These are phyloP conservation scores for Xenopus laevis DNA, from an alignment of 2,113 vertebrate genomes.

Conservation along the genomic window DNA sequence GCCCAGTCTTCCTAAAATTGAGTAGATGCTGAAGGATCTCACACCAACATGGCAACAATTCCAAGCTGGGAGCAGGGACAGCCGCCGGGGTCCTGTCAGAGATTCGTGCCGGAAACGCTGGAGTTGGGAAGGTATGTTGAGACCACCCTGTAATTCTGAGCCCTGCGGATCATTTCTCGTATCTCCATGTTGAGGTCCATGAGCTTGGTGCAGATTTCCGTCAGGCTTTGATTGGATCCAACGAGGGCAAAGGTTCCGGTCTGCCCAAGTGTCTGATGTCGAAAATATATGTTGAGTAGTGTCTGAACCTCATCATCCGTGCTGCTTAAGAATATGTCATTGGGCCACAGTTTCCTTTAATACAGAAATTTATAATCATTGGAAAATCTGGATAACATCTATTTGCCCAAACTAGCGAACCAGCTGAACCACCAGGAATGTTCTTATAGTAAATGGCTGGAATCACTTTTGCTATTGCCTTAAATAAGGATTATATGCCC, in stretches of 20 bases:
- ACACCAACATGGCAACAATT: constrained; percentile 73
- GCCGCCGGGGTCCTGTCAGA: constrained; percentile 78
- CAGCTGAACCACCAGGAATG: not conserved
- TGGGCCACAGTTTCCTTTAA: constrained; percentile 85
- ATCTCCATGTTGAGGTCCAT: constrained; percentile 93
- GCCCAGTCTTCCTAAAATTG: constrained; percentile 81
- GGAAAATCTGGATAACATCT: not conserved
- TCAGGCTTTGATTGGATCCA: constrained; percentile 89
- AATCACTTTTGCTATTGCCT: not conserved
- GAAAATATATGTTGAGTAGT: constrained; percentile 93
- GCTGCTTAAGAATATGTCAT: constrained; percentile 88
- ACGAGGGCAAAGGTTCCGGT: constrained; percentile 92
- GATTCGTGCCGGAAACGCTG: constrained; percentile 82
- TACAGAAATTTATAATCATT: not conserved
- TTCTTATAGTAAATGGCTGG: not conserved
- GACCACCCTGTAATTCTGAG: constrained; percentile 83
- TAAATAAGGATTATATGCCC: too few relatives aligned
- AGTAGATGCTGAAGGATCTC: constrained; percentile 67
- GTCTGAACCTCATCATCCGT: constrained; percentile 92
- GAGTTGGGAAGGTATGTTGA: constrained; percentile 87
- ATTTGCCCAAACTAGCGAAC: too few relatives aligned
- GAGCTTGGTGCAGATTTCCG: constrained; percentile 82
- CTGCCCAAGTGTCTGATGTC: constrained; percentile 92
- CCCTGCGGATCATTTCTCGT: constrained; percentile 84
- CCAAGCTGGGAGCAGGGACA: constrained; percentile 65